Percentiles rank a stretch among this genome's conserved stretches.
These are phyloP conservation scores for Oxygymnocypris stewartii DNA, from an alignment of 2,113 vertebrate species.

Conservation along the genomic window DNA sequence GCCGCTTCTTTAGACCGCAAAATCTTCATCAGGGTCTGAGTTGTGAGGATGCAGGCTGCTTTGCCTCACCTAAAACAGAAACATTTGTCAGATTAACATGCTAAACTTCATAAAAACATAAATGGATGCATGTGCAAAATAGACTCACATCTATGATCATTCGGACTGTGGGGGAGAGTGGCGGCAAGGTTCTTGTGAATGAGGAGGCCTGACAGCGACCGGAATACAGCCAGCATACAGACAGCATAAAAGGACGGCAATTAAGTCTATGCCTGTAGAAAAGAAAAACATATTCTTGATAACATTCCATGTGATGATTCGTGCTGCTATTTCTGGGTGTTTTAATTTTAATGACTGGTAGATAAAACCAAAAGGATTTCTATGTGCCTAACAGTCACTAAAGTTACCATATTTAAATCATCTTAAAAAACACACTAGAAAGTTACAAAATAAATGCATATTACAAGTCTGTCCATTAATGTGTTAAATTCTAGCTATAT, in stretches of 20 bases:
- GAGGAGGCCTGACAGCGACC: constrained; percentile 93
- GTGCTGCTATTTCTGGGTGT: neutral
- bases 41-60: constrained; percentile 94
- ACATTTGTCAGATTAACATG: neutral
- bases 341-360: neutral
- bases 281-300: constrained; percentile 29
- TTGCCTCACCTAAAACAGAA: constrained; percentile 87
- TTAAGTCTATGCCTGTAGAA: constrained; percentile 90
- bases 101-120: neutral
- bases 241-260: constrained; percentile 96
- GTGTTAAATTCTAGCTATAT: neutral
- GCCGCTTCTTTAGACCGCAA: constrained; percentile 92
- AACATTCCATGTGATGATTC: neutral
- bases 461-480: neutral
- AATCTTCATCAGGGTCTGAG: constrained; percentile 88
- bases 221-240: constrained; percentile 94
- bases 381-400: neutral
- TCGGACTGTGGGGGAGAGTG: constrained; percentile 93
- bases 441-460: too few species aligned
- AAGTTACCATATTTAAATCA: neutral
- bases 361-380: neutral
- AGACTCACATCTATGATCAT: constrained; percentile 97
- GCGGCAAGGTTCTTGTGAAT: constrained; percentile 94
- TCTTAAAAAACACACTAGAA: neutral
- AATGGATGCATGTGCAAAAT: neutral